phyloP scores from a whole-genome alignment of 2,113 vertebrate genomes.

The Megalops atlanticus region DNA sequence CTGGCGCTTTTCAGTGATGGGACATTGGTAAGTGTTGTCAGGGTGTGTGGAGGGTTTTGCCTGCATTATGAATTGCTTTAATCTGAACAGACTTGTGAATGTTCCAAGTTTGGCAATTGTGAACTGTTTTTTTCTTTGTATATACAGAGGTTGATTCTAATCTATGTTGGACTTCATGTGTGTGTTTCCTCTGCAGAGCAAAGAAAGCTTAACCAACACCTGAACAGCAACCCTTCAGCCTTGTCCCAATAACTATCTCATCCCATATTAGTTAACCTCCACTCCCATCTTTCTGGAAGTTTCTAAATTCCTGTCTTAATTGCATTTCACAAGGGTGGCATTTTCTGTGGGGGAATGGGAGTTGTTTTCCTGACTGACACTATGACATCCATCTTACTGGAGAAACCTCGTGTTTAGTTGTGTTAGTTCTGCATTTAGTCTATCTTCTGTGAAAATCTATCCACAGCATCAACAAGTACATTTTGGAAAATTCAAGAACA shows the following conservation, averaged over 20 bases:
- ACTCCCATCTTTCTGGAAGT: slow-evolving; percentile 20
- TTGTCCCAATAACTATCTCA: slow-evolving; percentile 32
- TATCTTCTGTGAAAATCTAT: slow-evolving; percentile 47
- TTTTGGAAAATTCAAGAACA: slow-evolving; percentile 64
- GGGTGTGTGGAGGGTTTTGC: no score
- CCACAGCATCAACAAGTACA: slow-evolving; percentile 53
- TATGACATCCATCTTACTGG: background rate
- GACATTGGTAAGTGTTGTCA: no score
- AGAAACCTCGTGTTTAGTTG: background rate
- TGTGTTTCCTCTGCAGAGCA: background rate
- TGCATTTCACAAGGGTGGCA: background rate
- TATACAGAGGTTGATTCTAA: no score
- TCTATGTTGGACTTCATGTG: background rate
- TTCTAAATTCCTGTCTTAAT: slow-evolving; percentile 8
- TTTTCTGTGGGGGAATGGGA: background rate
- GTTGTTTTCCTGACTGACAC: slow-evolving; percentile 8
- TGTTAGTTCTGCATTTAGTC: slow-evolving; percentile 23
- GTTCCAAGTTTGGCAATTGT: no score
- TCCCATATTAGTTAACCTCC: slow-evolving; percentile 28
- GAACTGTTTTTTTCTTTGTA: no score
- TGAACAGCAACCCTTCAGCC: slow-evolving; percentile 18
- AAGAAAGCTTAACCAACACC: background rate
- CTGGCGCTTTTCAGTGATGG: no score
- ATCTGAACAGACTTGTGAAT: no score
- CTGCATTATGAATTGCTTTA: no score